Evolutionary conservation across 2,797 vertebrate species (phyloP).

Genomic region (Sciurus carolinensis): DNA sequence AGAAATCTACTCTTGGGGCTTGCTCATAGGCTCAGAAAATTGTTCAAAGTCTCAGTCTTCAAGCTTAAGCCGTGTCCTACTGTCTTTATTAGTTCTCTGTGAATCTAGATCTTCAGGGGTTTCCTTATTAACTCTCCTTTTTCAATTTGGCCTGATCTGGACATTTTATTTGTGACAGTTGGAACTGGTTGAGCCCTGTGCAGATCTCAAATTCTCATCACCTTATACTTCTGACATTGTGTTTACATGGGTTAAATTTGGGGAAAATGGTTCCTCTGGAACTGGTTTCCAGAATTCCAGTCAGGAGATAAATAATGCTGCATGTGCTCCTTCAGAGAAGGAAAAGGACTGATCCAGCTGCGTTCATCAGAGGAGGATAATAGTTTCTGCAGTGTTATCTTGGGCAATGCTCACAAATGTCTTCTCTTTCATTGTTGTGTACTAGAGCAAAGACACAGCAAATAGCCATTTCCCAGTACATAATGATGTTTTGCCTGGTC

Average conservation of each 20-base stretch:
- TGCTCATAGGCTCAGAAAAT: neutral
- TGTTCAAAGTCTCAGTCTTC: neutral
- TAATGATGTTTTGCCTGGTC: neutral
- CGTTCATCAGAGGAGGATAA: neutral
- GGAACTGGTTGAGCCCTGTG: neutral
- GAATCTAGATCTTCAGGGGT: neutral
- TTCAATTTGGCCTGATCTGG: neutral
- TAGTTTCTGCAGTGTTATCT: neutral
- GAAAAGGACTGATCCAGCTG: rapidly evolving
- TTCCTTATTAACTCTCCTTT: neutral
- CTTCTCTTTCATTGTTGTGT: neutral
- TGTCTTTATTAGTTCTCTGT: neutral
- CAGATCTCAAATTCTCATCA: neutral
- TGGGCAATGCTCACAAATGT: neutral
- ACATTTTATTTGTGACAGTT: neutral
- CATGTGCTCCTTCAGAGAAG: neutral
- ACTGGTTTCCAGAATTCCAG: neutral
- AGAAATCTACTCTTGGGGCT: neutral
- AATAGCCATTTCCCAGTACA: neutral
- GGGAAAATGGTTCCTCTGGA: too few species aligned
- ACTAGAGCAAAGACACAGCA: neutral
- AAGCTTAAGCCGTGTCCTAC: neutral
- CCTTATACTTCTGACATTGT: neutral
- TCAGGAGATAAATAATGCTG: neutral
- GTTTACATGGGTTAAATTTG: neutral